Conservation (phyloP, 2,888 invertebrate genomes). For the Caenorhabditis wallacei region DNA sequence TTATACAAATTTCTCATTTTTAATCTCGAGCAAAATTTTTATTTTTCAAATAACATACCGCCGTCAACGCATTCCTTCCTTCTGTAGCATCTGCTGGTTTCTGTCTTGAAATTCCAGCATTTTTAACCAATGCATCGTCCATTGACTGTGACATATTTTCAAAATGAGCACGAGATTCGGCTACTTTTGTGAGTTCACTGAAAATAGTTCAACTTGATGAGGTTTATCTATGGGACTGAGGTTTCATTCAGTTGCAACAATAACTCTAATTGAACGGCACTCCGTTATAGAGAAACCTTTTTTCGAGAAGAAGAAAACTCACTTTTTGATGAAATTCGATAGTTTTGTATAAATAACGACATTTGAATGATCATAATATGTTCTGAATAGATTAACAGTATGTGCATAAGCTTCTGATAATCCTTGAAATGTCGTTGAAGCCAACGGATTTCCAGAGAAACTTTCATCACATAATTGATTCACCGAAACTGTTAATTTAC, state of each 20-base stretch:
- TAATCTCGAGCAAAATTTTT: no score
- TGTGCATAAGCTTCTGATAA: slow-evolving; percentile 80
- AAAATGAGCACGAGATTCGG: slow-evolving; percentile 84
- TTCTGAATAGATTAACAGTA: slow-evolving; percentile 67
- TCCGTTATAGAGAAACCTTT: background rate
- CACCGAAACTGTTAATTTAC: slow-evolving; percentile 88
- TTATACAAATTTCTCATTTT: no score
- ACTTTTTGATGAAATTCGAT: slow-evolving; percentile 86
- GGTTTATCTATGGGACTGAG: no score
- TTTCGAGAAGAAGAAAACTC: slow-evolving; percentile 67
- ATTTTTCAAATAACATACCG: slow-evolving; percentile 86
- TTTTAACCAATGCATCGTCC: slow-evolving; percentile 84
- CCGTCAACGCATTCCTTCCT: slow-evolving; percentile 86
- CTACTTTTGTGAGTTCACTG: slow-evolving; percentile 84
- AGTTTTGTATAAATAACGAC: slow-evolving; percentile 69
- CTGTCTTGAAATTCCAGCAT: slow-evolving; percentile 80
- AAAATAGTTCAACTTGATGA: slow-evolving; percentile 32
- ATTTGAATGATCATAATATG: slow-evolving; percentile 70
- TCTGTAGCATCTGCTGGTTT: slow-evolving; percentile 84
- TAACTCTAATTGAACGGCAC: no score
- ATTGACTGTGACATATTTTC: slow-evolving; percentile 84
- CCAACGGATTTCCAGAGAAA: slow-evolving; percentile 89
- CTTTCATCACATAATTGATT: slow-evolving; percentile 91
- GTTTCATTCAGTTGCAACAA: no score
- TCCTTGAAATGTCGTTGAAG: slow-evolving; percentile 66